Conservation (phyloP, 2,113 vertebrate species). For the Dipodomys stephensi region DNA sequence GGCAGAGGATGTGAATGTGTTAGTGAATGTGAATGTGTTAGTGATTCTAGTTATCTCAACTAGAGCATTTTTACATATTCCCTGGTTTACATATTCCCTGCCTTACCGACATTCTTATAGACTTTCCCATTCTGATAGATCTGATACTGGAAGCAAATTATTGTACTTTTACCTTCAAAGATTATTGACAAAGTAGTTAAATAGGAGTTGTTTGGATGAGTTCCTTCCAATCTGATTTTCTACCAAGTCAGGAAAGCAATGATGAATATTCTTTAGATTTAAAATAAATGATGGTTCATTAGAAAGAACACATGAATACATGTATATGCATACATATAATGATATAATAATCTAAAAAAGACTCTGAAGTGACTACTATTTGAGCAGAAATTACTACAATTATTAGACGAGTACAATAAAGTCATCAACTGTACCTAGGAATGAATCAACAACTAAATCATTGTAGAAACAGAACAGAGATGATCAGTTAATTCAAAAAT, state of each 20-base stretch:
- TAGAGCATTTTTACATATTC: not conserved
- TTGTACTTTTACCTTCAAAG: slow-evolving; percentile 17
- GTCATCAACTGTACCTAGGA: not conserved
- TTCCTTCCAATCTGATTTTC: not conserved
- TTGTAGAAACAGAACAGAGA: not conserved
- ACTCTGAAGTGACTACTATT: not conserved
- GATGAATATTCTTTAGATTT: not conserved
- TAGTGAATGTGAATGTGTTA: not conserved
- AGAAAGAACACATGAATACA: not conserved
- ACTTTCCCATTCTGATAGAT: not conserved
- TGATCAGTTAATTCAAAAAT: not conserved
- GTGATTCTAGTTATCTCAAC: not conserved
- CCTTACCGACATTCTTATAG: not conserved
- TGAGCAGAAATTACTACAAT: not conserved
- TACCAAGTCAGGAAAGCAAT: not conserved
- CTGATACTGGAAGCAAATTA: not conserved
- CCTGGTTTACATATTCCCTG: not conserved
- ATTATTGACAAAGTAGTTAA: slow-evolving; percentile 15
- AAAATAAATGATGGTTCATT: not conserved
- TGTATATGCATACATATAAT: not conserved
- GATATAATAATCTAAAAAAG: not conserved
- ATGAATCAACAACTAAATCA: not conserved
- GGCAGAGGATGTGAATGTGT: not conserved
- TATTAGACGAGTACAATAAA: not conserved
- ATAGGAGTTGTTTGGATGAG: slow-evolving; percentile 5